Percentiles rank a stretch among this genome's conserved stretches.
Evolutionary conservation across 2,797 vertebrate species (phyloP).

Genomic region (Dryobates pubescens): DNA sequence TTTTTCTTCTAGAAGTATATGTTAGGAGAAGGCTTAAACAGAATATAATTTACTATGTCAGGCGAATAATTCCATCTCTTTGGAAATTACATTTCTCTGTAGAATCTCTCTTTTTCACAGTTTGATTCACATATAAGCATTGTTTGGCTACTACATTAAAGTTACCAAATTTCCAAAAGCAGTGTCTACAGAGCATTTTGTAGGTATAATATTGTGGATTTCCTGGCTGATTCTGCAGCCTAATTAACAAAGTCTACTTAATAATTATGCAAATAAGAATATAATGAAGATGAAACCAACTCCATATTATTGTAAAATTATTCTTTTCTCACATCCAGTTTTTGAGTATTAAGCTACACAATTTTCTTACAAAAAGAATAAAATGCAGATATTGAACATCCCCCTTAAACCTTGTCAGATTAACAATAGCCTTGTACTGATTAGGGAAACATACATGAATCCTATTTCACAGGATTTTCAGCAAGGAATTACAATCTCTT

Average conservation of each 20-base stretch:
- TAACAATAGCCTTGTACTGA: no score
- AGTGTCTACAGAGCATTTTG: background rate
- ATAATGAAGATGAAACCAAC: constrained; percentile 39
- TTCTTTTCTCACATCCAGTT: background rate
- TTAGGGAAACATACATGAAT: no score
- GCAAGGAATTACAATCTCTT: no score
- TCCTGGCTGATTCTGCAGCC: background rate
- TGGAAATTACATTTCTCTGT: background rate
- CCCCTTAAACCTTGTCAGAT: background rate
- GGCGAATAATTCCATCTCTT: background rate
- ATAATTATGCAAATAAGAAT: constrained; percentile 11
- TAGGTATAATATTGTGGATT: background rate
- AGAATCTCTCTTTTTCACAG: background rate
- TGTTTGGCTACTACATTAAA: background rate
- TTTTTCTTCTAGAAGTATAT: background rate
- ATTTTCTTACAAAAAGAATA: background rate
- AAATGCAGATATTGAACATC: background rate
- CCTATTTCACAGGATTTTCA: no score
- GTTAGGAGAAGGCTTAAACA: background rate
- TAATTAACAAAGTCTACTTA: constrained; percentile 16
- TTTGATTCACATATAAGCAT: background rate
- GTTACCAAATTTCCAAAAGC: background rate
- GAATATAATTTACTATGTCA: background rate
- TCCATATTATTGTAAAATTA: background rate
- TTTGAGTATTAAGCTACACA: constrained; percentile 29